Base-by-base conservation (phyloP, 2,797 vertebrate genomes). In the Artibeus jamaicensis region DNA sequence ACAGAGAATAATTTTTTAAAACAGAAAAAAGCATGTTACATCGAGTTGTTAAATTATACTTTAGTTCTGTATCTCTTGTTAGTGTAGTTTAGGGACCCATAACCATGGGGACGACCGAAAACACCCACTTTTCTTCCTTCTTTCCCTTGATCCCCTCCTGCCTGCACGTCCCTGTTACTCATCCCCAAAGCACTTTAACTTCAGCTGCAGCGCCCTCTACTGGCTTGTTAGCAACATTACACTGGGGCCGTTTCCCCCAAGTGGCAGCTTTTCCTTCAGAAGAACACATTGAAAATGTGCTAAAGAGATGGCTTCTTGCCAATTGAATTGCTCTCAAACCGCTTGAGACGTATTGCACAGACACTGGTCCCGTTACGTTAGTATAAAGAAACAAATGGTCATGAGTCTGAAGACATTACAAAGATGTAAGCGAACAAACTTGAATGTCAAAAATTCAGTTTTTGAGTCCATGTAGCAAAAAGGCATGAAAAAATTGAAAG, bases 191-290 rank as follows among this genome's bases (percentile, higher is more conserved):
- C 21, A 2, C 39, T 68, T 74, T 57, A 50, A 46, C 34, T 83
- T 55, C 74, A 55, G 68, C 71, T 76, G 65, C 32, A 68, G 85
- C 50, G 2, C 77, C 93, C 84, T 93, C 93, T 96, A 19, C 19
- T 68, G 90, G 71, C 12, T 1, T 79, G n/a, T 44, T 44, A 16
- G 81, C 11, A 77, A 48, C 37, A 44, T 70, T 89, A 83, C 59
- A 21, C 5, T 10, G 7, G 34, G 59, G 22, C 12, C 55, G 2
- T 32, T 79, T 86, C 39, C 14, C 16, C n/a, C 5, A 59, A 29
- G 19, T 29, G 44, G 19, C 42, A 19, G 32, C 34, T 19, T 87
- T 87, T 84, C 4, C 42, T 85, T 89, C 39, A 44, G 76, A 86
- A 82, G 39, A 42, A 48, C 29, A 55, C 32, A 76, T 83, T 65